Evolutionary conservation across 2,113 vertebrate species (phyloP), one percentile per base, ranked within the genome.

Genomic region (Lepus americanus): DNA sequence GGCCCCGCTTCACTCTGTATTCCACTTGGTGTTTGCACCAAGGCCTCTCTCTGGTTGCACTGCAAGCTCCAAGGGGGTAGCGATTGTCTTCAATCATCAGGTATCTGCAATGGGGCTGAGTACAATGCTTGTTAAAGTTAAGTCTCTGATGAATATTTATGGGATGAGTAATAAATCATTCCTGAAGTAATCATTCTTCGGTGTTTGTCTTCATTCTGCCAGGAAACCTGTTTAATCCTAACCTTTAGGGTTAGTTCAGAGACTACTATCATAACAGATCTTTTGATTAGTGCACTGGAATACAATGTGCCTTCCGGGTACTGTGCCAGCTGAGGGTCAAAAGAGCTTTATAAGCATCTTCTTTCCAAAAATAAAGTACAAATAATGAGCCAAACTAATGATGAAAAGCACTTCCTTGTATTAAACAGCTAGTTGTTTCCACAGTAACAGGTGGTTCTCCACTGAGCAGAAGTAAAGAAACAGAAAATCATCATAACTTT

Each of bases 291-390:
- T 31, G 51, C 72, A 72, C 33, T 29, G 36, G 44, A 69, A 63
- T 61, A 81, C 29, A 22, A 39, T 55, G 13, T 39, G 33, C 39
- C 73, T 53, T 69, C 55, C 64, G 39, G 66, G 67, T 63, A n/a
- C 36, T 36, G 36, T 4, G 10, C 23, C 20, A 63, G 72, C 3
- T 4, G n/a, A 88, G 55, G 14, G 72, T 66, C 63, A 53, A 74
- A 78, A 66, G 44, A 74, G 7, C 53, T 44, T 27, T 27, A n/a
- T 13, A 10, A 87, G 67, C 12, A 44, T 73, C 29, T 49, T 76
- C 27, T 79, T 22, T 92, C 49, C 74, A 69, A 27, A 89, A 80
- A 86, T 93, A 85, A 88, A 89, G 78, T n/a, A n/a, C 14, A 79
- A 59, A 78, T 49, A 49, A 73, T 39, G 14, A 92, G 12, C 74